Percentiles rank a stretch among this genome's conserved stretches.
Conservation (phyloP, 2,797 vertebrate genomes). For the Poecilia velifera region DNA sequence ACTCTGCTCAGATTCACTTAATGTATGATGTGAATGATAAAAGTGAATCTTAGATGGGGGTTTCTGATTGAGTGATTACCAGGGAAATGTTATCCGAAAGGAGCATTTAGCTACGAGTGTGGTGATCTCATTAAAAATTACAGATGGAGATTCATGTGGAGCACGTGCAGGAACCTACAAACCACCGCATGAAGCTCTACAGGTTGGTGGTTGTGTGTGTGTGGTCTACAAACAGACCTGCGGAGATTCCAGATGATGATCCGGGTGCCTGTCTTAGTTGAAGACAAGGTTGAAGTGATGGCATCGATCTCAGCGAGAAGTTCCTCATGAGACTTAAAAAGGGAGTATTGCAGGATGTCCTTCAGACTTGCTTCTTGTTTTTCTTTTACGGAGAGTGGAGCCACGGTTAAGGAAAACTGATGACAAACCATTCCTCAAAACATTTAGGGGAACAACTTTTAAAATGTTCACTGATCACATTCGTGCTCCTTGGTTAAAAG, state of each 20-base stretch:
- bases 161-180: background rate
- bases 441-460: background rate
- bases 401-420: slow-evolving; percentile 60
- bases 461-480: background rate
- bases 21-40: background rate
- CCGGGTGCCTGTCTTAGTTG: slow-evolving; percentile 85
- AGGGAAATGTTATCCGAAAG: background rate
- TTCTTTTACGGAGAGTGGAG: slow-evolving; percentile 55
- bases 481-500: slow-evolving; percentile 64
- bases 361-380: slow-evolving; percentile 83
- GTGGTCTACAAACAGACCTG: slow-evolving; percentile 72
- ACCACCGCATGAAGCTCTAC: background rate
- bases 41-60: background rate
- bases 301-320: slow-evolving; percentile 84
- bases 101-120: background rate
- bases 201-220: background rate
- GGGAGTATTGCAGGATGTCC: slow-evolving; percentile 86
- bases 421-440: background rate
- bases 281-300: slow-evolving; percentile 65
- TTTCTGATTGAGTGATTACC: background rate
- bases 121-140: background rate
- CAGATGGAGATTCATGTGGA: background rate
- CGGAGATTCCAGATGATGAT: slow-evolving; percentile 97
- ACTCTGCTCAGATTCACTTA: background rate
- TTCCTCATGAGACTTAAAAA: slow-evolving; percentile 83